Evolutionary conservation across 2,113 vertebrate species (phyloP), one percentile per base, ranked within the genome.

Genomic region (Aptenodytes patagonicus): DNA sequence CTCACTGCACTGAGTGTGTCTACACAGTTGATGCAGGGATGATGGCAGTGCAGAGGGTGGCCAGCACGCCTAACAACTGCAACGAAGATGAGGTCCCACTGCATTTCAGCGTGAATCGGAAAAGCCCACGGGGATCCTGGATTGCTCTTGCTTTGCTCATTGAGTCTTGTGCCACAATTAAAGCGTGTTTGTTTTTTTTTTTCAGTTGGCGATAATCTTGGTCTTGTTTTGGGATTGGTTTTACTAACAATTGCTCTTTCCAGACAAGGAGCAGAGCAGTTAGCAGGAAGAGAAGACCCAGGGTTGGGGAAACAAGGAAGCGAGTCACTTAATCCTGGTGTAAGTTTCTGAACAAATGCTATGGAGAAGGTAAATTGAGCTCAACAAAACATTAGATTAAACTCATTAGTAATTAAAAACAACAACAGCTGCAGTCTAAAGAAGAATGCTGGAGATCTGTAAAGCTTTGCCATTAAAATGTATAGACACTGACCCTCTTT

Each of bases 321-420:
- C 87, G 89, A 98, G 92, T 83, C 13, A n/a, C 46, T 92, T 97
- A 90, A 90, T 94, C 87, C 42, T 87, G 87, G 85, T 95, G 64
- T 95, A 91, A 88, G 75, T 97, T 97, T 95, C 97, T 94, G 72
- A 97, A 97, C 91, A 94, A 98, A 95, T 96, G 91, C 96, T 96
- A 92, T 36, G 61, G 84, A 97, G 97, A 97, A 98, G 93, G 96
- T 96, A 98, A 98, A 97, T 95, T 94, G 86, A 97, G 94, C 97
- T 96, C 96, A 95, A 96, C 95, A 98, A 98, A 97, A 95, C 96
- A 97, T 95, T 96, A 96, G 95, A 96, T 98, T 95, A 97, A 95
- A 95, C 97, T 98, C 92, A 95, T 98, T 96, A 97, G 95, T 97
- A 98, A 98, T 98, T 97, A 96, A 98, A 97, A 98, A 91, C 93